Evolutionary conservation across 2,113 vertebrate genomes (phyloP).

Genomic region (Nyctereutes procyonoides): DNA sequence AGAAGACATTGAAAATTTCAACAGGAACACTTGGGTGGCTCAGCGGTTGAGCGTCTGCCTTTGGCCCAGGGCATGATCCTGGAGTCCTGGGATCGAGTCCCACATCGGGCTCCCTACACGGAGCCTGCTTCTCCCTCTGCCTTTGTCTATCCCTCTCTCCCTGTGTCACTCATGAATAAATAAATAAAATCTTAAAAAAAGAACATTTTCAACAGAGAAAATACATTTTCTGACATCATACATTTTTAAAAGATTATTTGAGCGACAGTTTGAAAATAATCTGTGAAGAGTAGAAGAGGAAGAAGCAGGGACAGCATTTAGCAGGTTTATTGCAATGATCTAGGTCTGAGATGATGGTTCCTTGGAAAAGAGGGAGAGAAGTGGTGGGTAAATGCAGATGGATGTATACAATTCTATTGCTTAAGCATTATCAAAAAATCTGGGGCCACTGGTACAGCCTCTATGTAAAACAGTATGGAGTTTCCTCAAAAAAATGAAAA

Average conservation of each 20-base stretch:
- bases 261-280: background rate
- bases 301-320: background rate
- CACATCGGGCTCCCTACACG: too few relatives aligned
- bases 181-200: too few relatives aligned
- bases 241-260: background rate
- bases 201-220: background rate
- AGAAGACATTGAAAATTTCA: background rate
- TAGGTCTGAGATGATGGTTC: background rate
- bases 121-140: too few relatives aligned
- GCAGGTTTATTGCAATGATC: background rate
- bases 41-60: too few relatives aligned
- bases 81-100: too few relatives aligned
- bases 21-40: too few relatives aligned
- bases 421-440: background rate
- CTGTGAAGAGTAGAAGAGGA: background rate
- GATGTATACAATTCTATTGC: background rate
- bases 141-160: too few relatives aligned
- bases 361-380: background rate
- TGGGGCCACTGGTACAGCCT: background rate
- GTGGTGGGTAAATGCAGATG: background rate
- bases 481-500: background rate
- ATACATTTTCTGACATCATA: background rate
- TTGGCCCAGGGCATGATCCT: too few relatives aligned
- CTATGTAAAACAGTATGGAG: background rate
- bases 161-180: too few relatives aligned